Conservation (phyloP, 2,888 invertebrate species). For the Paralinhomoeus sp. region DNA sequence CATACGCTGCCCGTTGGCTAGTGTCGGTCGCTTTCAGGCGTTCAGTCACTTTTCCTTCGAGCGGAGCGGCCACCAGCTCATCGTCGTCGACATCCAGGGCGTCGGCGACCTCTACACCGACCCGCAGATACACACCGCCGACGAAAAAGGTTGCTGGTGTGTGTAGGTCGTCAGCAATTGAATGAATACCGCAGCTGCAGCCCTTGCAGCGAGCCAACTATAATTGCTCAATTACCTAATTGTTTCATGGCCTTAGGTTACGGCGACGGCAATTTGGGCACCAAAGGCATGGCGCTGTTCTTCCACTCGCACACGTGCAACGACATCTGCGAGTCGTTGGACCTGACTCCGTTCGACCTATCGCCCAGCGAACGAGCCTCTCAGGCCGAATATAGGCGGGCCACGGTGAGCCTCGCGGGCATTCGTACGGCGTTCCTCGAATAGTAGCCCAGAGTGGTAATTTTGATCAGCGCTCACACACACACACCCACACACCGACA, state of each 20-base stretch:
- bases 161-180: no score
- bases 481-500: no score
- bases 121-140: slow-evolving; percentile 36
- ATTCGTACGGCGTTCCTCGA: background rate
- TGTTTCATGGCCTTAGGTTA: slow-evolving; percentile 23
- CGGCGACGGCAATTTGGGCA: slow-evolving; percentile 37
- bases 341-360: slow-evolving; percentile 34
- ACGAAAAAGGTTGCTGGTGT: slow-evolving; percentile 25
- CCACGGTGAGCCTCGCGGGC: background rate
- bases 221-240: background rate
- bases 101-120: slow-evolving; percentile 39
- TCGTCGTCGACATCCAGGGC: slow-evolving; percentile 38
- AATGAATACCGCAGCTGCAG: no score
- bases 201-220: slow-evolving; percentile 3
- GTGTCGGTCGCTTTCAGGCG: slow-evolving; percentile 30
- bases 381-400: slow-evolving; percentile 6
- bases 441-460: background rate
- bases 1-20: no score
- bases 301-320: slow-evolving; percentile 38
- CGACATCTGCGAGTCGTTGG: slow-evolving; percentile 33
- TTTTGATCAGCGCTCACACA: no score
- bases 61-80: slow-evolving; percentile 36
- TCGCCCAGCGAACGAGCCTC: slow-evolving; percentile 24
- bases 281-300: slow-evolving; percentile 37
- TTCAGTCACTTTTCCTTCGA: slow-evolving; percentile 40